Base-by-base conservation (phyloP, 2,888 invertebrate genomes). In the Machimus rusticus region DNA sequence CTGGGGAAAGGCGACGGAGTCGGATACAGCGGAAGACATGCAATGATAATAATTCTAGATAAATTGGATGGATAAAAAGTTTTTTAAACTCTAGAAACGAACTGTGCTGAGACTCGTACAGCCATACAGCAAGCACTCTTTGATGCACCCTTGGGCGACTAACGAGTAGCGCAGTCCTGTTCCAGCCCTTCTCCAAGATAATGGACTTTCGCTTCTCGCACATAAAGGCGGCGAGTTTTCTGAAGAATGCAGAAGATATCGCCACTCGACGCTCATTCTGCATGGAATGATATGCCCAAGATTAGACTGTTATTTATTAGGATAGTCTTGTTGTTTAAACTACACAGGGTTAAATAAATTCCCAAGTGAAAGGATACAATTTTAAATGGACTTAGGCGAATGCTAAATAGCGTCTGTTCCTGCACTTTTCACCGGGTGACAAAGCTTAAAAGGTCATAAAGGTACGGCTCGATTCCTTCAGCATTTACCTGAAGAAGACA, bases 1-100 rank as follows among this genome's bases (percentile, higher is more conserved):
- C 37, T 6, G 37, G 37, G 37, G 8, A 37, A 4, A 16, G 77
- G 39, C 1, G 55, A 23, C 0, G 19, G 55, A 6, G 5, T 8
- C 14, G 37, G 55, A 82, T 82, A 82, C 82, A 57, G 57, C 82
- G 82, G 82, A 34, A 82, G 46, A 57, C 82, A 87, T 87, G 87
- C 87, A 87, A 84, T 87, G 87, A 87, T 87, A 82, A 87, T 87
- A 87, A 87, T 74, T 87, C 76, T 74, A 82, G 87, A 87, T 87
- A 87, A 87, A 87, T 87, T 87, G 87, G 82, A 74, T 39, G 77
- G 87, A 87, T 87, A 87, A 87, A 87, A 87, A 87, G 84, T 84
- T 87, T 87, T 86, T 82, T 84, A 87, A 87, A 84, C 84, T 87
- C 46, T 37, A 87, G 82, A 87, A 87, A 87, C 76, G 84, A 84